Evolutionary conservation across 2,888 invertebrate genomes (phyloP).

Genomic region (Callyntrura sp.): DNA sequence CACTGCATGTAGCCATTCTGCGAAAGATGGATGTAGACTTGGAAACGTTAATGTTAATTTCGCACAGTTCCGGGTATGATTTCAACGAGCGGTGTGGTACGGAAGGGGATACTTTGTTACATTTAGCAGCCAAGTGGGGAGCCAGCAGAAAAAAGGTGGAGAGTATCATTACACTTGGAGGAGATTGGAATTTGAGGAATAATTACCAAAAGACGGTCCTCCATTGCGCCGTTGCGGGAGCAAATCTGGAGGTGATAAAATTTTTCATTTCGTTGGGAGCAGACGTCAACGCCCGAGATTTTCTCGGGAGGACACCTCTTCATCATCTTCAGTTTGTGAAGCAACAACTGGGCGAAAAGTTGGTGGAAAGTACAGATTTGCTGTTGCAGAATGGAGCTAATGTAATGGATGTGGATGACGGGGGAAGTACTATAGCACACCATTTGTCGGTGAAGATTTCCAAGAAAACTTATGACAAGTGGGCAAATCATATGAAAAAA

Average conservation of each 20-base stretch:
- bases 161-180: background rate
- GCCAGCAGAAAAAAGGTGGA: background rate
- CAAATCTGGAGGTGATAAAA: background rate
- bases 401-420: background rate
- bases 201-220: slow-evolving; percentile 6
- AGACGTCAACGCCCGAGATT: background rate
- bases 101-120: slow-evolving; percentile 12
- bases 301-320: slow-evolving; percentile 12
- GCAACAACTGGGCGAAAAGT: background rate
- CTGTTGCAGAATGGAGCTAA: background rate
- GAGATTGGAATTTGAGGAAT: background rate
- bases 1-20: background rate
- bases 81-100: slow-evolving; percentile 15
- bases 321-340: slow-evolving; percentile 32
- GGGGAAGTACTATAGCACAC: background rate
- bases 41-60: background rate
- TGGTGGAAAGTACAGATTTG: background rate
- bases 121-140: background rate
- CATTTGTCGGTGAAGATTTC: background rate
- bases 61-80: background rate
- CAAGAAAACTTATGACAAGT: background rate
- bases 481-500: background rate
- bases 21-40: background rate
- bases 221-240: slow-evolving; percentile 19
- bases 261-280: background rate